Evolutionary conservation across 2,113 vertebrate genomes (phyloP).

Genomic region (Rynchops niger): DNA sequence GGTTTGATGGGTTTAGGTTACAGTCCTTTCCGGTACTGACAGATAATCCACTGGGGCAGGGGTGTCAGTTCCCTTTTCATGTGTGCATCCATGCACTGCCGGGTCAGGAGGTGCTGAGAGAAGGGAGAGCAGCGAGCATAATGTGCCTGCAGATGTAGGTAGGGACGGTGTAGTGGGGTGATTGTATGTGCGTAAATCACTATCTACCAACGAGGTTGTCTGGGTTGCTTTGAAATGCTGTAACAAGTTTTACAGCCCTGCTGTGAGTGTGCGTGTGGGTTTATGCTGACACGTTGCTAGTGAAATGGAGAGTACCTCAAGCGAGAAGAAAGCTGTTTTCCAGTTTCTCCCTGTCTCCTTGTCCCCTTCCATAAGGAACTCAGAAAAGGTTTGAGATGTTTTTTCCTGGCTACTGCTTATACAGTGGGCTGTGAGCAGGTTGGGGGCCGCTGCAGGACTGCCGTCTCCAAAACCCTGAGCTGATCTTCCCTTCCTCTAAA

Average conservation of each 20-base stretch:
- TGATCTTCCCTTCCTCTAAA: neutral
- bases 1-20: neutral
- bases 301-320: neutral
- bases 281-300: neutral
- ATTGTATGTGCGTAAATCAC: neutral
- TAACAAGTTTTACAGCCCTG: neutral
- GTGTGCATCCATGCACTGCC: neutral
- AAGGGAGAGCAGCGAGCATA: neutral
- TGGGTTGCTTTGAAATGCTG: neutral
- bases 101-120: neutral
- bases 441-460: accelerated
- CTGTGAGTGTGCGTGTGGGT: neutral
- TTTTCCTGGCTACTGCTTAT: neutral
- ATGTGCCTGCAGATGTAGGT: neutral
- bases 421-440: neutral
- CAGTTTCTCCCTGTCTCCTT: neutral
- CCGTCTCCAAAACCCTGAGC: neutral
- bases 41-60: neutral
- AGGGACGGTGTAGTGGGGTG: neutral
- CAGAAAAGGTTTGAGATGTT: neutral
- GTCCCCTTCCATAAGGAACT: neutral
- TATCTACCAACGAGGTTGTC: neutral
- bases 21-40: constrained; percentile 3
- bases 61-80: neutral
- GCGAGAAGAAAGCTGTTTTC: neutral